These are phyloP conservation scores for Champsocephalus esox DNA, from an alignment of 2,797 vertebrate genomes.

Conservation along the genomic window DNA sequence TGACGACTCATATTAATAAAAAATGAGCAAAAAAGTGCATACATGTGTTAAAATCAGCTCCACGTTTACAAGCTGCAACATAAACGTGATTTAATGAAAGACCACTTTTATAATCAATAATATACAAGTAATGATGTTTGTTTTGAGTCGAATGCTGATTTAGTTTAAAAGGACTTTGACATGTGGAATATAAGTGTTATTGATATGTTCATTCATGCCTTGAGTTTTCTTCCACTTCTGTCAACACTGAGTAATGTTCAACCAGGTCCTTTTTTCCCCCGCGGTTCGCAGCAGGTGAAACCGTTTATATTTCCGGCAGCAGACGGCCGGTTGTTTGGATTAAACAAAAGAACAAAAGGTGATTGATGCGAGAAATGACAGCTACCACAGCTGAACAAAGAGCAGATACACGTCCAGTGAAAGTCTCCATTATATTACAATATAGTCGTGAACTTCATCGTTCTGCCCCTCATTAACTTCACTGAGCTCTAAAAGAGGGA, in stretches of 20 bases:
- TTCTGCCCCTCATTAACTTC: not conserved
- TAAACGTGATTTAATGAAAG: too few relatives aligned
- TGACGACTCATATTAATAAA: not conserved
- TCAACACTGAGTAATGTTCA: not conserved
- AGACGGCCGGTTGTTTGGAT: conserved; percentile 2
- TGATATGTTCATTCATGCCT: not conserved
- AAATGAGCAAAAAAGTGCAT: not conserved
- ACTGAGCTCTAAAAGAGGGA: not conserved
- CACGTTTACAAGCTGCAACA: not conserved
- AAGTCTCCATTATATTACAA: not conserved
- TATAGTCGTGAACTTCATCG: too few relatives aligned
- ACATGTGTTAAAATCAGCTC: not conserved
- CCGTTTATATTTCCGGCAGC: not conserved
- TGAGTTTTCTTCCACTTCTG: not conserved
- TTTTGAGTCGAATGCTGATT: not conserved
- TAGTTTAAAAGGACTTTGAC: not conserved
- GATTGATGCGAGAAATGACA: not conserved
- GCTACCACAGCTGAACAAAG: not conserved
- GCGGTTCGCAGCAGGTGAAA: not conserved
- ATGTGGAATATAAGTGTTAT: not conserved
- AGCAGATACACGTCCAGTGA: not conserved
- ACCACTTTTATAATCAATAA: too few relatives aligned
- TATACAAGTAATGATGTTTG: not conserved
- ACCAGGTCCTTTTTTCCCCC: not conserved
- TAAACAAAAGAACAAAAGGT: not conserved